Conservation (phyloP, 2,797 vertebrate genomes). For the Microctenopoma steveboyesi region DNA sequence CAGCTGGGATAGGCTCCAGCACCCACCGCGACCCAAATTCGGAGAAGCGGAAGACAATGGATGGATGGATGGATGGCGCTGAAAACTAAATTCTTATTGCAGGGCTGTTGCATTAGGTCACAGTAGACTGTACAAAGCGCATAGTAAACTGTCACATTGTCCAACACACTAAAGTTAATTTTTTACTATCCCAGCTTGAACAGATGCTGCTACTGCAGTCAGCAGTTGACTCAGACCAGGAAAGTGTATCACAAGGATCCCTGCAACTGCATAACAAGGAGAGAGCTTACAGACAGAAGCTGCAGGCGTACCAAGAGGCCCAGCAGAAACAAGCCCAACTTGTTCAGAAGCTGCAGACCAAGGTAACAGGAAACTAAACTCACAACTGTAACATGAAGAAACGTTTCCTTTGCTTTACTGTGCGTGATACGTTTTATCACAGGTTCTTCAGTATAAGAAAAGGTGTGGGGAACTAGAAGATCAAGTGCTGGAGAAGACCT, state of each 20-base stretch:
- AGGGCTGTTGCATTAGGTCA: not conserved
- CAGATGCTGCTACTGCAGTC: slow-evolving; percentile 73
- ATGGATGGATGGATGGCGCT: not conserved
- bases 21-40: no score
- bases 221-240: slow-evolving; percentile 73
- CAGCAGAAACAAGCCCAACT: slow-evolving; percentile 86
- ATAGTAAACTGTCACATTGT: slow-evolving; percentile 3
- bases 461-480: slow-evolving; percentile 85
- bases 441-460: slow-evolving; percentile 88
- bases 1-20: no score
- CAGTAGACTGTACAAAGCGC: not conserved
- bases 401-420: not conserved
- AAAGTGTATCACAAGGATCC: slow-evolving; percentile 60
- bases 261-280: slow-evolving; percentile 74
- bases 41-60: no score
- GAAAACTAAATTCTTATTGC: not conserved
- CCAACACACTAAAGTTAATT: not conserved
- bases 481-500: slow-evolving; percentile 83
- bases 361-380: slow-evolving; percentile 67
- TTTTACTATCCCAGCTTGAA: slow-evolving; percentile 73
- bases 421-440: not conserved
- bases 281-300: slow-evolving; percentile 75
- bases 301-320: slow-evolving; percentile 85
- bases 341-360: slow-evolving; percentile 86
- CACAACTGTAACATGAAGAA: not conserved